These are phyloP conservation scores for Cherax quadricarinatus DNA, from an alignment of 1,140 invertebrate species.

Conservation along the genomic window DNA sequence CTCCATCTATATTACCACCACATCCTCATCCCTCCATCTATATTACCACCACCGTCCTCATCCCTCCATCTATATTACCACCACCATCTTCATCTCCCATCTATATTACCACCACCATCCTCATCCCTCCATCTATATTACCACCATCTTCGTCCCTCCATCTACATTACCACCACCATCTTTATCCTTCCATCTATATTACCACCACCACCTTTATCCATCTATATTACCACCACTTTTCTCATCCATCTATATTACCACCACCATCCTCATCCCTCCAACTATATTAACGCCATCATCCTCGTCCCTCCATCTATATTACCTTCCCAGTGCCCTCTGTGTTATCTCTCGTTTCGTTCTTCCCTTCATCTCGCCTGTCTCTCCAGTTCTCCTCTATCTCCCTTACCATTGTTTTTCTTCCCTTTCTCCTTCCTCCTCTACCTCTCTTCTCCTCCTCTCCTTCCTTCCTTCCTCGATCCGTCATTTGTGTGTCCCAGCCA, in stretches of 20 bases:
- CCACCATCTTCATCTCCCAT: neutral
- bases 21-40: neutral
- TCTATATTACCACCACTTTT: neutral
- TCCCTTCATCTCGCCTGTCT: neutral
- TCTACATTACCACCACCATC: neutral
- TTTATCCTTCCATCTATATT: neutral
- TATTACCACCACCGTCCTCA: no score
- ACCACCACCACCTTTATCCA: neutral
- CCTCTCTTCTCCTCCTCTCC: no score
- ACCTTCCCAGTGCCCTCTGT: no score
- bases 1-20: neutral
- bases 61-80: neutral
- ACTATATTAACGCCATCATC: neutral
- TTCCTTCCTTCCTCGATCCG: no score
- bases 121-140: no score
- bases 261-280: neutral
- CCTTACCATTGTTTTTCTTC: no score
- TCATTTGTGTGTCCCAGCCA: no score
- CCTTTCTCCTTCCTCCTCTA: no score
- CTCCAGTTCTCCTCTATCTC: neutral
- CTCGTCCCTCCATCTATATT: neutral
- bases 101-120: neutral
- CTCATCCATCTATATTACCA: neutral
- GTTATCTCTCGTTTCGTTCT: neutral
- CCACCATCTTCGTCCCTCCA: neutral